Conservation (phyloP, 1,140 invertebrate genomes). For the Calosoma granatense region DNA sequence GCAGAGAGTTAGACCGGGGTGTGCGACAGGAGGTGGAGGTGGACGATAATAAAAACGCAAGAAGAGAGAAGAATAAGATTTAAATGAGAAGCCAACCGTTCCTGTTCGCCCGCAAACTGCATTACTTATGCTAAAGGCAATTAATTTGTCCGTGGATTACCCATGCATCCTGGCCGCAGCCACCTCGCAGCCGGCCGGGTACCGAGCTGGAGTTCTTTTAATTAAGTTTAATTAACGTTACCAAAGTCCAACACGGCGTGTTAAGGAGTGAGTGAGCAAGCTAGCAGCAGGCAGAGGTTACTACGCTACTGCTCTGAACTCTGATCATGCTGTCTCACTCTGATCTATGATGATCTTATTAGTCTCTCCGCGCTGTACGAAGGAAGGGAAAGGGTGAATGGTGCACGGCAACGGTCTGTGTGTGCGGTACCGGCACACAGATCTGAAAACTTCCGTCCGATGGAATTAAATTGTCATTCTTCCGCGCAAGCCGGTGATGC, state of each 20-base stretch:
- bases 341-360: slow-evolving; percentile 33
- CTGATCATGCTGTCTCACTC: slow-evolving; percentile 8
- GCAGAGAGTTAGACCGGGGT: slow-evolving; percentile 10
- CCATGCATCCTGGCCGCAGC: slow-evolving; percentile 26
- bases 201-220: slow-evolving; percentile 29
- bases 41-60: slow-evolving; percentile 7
- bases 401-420: slow-evolving; percentile 16
- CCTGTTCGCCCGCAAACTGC: slow-evolving; percentile 19
- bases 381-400: slow-evolving; percentile 17
- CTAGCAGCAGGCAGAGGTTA: slow-evolving; percentile 11
- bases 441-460: slow-evolving; percentile 24
- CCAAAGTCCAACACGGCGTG: slow-evolving; percentile 28
- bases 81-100: slow-evolving; percentile 7
- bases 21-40: slow-evolving; percentile 8
- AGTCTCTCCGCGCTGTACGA: too few relatives aligned
- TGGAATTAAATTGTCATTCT: slow-evolving; percentile 30
- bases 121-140: slow-evolving; percentile 31
- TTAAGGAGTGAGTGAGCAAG: too few relatives aligned
- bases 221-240: slow-evolving; percentile 34
- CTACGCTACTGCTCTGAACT: not conserved
- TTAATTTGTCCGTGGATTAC: slow-evolving; percentile 33
- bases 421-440: slow-evolving; percentile 18
- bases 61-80: slow-evolving; percentile 7
- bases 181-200: slow-evolving; percentile 19
- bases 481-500: slow-evolving; percentile 14